These are phyloP conservation scores for Heteractis magnifica DNA, from an alignment of 92 coral and sea anemone genomes.

Conservation along the genomic window DNA sequence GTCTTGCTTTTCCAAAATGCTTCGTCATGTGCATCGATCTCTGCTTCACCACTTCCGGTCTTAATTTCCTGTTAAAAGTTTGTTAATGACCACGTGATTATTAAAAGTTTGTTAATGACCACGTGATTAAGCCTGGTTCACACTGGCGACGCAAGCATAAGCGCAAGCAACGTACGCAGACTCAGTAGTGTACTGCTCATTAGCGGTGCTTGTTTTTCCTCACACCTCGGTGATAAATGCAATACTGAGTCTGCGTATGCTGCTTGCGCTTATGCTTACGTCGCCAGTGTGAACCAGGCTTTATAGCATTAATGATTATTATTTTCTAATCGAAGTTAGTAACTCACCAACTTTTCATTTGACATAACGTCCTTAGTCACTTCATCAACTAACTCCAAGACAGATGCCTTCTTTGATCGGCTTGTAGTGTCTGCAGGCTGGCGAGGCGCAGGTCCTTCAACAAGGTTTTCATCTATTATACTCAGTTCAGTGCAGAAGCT, in stretches of 20 bases:
- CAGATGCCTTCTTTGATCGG: constrained; percentile 14
- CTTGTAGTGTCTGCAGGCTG: neutral
- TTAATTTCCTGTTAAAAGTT: neutral
- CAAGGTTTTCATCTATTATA: constrained; percentile 20
- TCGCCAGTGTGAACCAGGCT: no score
- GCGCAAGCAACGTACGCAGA: no score
- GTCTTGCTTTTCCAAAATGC: neutral
- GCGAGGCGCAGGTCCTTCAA: neutral
- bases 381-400: constrained; percentile 34
- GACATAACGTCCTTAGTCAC: constrained; percentile 40
- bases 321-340: neutral
- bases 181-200: no score
- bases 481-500: constrained; percentile 17
- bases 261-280: no score
- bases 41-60: neutral
- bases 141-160: no score
- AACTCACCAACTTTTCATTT: constrained; percentile 16
- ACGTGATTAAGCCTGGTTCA: no score
- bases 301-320: no score
- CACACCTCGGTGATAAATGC: no score
- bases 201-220: no score
- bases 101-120: no score
- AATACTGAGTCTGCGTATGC: no score
- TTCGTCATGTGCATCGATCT: neutral
- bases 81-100: neutral